phyloP scores from a whole-genome alignment of 2,113 vertebrate genomes.

The Hemiprocne comata region DNA sequence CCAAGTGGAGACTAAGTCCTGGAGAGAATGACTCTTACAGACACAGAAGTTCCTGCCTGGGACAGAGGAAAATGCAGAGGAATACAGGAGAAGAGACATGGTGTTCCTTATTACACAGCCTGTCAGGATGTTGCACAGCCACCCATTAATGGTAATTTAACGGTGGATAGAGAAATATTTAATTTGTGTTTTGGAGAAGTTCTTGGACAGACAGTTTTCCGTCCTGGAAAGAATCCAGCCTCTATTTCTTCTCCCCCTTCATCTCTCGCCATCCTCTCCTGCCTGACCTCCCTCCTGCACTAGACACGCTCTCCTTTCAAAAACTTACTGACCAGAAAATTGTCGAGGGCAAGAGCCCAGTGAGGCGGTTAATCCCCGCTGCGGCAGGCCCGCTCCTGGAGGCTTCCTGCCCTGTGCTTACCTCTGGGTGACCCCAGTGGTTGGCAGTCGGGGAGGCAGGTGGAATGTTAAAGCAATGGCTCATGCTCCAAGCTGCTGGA shows the following conservation, averaged over 20 bases:
- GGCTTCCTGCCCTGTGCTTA: not conserved
- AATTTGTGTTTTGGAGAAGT: not conserved
- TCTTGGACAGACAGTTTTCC: slow-evolving; percentile 38
- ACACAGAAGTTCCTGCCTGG: not conserved
- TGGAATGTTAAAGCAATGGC: slow-evolving; percentile 4
- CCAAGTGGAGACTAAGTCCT: not conserved
- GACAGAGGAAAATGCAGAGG: not conserved
- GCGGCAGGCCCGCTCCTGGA: not conserved
- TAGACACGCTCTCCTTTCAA: slow-evolving; percentile 61
- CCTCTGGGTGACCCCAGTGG: slow-evolving; percentile 20
- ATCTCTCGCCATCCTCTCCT: not conserved
- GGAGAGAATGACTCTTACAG: slow-evolving; percentile 5
- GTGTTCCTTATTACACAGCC: not conserved
- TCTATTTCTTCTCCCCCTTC: not conserved
- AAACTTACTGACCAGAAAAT: slow-evolving; percentile 66
- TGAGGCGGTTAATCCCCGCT: slow-evolving; percentile 43
- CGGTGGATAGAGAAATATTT: not conserved
- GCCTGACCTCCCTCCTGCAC: not conserved
- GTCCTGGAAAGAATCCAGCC: not conserved
- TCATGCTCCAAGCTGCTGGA: not conserved
- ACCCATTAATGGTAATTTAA: not conserved
- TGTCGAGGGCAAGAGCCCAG: slow-evolving; percentile 17
- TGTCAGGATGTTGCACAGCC: slow-evolving; percentile 7
- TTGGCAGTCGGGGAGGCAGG: slow-evolving; percentile 2
- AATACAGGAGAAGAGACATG: not conserved